Conservation (phyloP, 2,888 invertebrate species). For the Nasonia oneida region DNA sequence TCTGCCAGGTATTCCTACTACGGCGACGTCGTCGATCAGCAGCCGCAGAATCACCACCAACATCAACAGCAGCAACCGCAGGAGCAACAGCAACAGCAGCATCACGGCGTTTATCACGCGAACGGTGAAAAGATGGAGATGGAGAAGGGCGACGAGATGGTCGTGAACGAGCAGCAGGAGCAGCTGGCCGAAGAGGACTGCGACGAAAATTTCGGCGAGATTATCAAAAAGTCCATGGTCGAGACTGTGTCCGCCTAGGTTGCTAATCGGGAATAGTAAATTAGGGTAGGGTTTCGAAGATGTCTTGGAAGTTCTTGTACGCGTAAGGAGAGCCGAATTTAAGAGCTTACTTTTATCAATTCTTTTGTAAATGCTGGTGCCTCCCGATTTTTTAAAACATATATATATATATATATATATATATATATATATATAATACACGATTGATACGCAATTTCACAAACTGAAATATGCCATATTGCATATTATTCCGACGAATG, state of each 20-base stretch:
- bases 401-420: background rate
- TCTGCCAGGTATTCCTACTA: slow-evolving; percentile 81
- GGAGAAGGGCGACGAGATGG: slow-evolving; percentile 55
- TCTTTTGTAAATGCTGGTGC: slow-evolving; percentile 17
- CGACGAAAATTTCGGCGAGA: slow-evolving; percentile 92
- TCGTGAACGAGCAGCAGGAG: slow-evolving; percentile 50
- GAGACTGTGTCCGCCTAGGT: slow-evolving; percentile 91
- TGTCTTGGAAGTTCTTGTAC: slow-evolving; percentile 24
- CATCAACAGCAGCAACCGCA: slow-evolving; percentile 69
- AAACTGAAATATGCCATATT: background rate
- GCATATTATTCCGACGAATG: background rate
- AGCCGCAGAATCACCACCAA: slow-evolving; percentile 59
- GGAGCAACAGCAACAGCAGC: slow-evolving; percentile 65
- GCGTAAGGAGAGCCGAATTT: slow-evolving; percentile 9
- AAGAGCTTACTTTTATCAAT: slow-evolving; percentile 11
- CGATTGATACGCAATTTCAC: slow-evolving; percentile 6
- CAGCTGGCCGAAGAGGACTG: slow-evolving; percentile 70
- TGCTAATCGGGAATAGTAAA: slow-evolving; percentile 15
- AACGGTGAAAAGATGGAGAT: slow-evolving; percentile 63
- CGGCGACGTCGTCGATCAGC: slow-evolving; percentile 71
- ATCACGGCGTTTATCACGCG: slow-evolving; percentile 61
- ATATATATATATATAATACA: background rate
- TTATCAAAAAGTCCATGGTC: slow-evolving; percentile 95
- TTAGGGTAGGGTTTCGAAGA: slow-evolving; percentile 32
- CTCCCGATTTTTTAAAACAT: background rate